phyloP scores from a whole-genome alignment of 2,888 invertebrate genomes.

The Rhagophthalmus giganteus region DNA sequence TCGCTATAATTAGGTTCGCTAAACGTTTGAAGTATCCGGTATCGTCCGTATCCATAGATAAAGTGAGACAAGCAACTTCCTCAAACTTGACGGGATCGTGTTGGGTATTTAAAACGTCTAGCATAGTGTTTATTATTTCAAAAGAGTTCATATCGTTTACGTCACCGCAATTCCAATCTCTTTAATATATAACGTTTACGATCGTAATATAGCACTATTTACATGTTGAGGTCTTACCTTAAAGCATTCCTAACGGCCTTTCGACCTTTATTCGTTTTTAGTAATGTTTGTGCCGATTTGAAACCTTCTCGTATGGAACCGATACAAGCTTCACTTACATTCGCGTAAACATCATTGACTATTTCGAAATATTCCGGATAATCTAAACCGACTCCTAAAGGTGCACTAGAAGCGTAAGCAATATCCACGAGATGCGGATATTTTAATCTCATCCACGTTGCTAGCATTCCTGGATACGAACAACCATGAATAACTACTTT shows the following conservation, averaged over 20 bases:
- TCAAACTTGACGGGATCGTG: conserved; percentile 13
- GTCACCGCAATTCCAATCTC: conserved; percentile 11
- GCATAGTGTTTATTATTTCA: conserved; percentile 3
- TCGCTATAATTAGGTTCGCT: conserved; percentile 8
- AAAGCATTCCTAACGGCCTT: conserved; percentile 10
- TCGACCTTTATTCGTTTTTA: conserved; percentile 12
- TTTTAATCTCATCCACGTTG: conserved; percentile 61
- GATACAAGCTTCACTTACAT: conserved; percentile 12
- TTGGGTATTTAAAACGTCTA: conserved; percentile 13
- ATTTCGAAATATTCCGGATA: conserved; percentile 20
- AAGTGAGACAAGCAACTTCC: conserved; percentile 9
- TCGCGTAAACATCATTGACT: conserved; percentile 19
- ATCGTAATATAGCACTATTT: too few species aligned
- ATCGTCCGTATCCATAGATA: conserved; percentile 13
- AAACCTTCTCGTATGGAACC: conserved; percentile 15
- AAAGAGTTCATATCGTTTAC: conserved; percentile 7
- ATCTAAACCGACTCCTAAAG: conserved; percentile 38
- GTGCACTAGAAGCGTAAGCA: conserved; percentile 64
- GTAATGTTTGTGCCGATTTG: conserved; percentile 2
- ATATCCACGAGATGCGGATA: conserved; percentile 64
- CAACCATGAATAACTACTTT: conserved; percentile 59
- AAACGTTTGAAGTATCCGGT: conserved; percentile 7
- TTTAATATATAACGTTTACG: conserved; percentile 3
- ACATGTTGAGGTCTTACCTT: conserved; percentile 14
- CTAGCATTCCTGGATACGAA: conserved; percentile 64